Evolutionary conservation across 2,888 invertebrate genomes (phyloP), one percentile per base, ranked within the genome.

Genomic region (Blastobasis adustella): DNA sequence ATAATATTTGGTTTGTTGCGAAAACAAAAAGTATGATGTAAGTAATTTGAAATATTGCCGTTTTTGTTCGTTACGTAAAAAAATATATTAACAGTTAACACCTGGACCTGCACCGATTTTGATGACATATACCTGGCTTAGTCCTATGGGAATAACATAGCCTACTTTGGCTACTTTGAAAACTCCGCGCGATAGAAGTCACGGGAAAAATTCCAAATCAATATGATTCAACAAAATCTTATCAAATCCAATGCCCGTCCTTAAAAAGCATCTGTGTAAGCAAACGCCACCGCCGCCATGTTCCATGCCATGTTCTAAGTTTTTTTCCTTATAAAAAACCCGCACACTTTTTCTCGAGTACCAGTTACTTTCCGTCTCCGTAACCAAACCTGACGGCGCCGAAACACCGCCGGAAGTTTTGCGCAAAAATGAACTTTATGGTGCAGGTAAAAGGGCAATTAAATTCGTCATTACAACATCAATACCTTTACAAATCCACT

Each of bases 311-410:
- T 23, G 10, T 36, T 6, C 40, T 10, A 45, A n/a, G 5, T 44
- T n/a, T 50, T 50, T 64, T 66, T 66, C 63, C 3, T 67, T 67
- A 65, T 54, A 69, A 72, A 76, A 75, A 71, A 69, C 60, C n/a
- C 62, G 69, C 61, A 52, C 36, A 50, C 63, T 62, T 69, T 71
- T 73, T 74, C 67, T 68, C 58, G 58, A 71, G 68, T 69, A 61
- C 66, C 70, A 73, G 65, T 61, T 57, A 58, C 66, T 73, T 76
- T 76, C 69, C 69, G 65, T 67, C 65, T 66, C 65, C 67, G 61
- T 66, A 62, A 57, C 60, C 66, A 66, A 65, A 63, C 62, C 66
- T 60, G 67, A 69, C 64, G 60, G 62, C 58, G 57, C 6, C 47
- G 38, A 10, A 47, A 8, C 44, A 10, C 41, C 37, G 10, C 49